Evolutionary conservation across 2,888 invertebrate species (phyloP), one percentile per base, ranked within the genome.

Genomic region (Lathronympha strigana): DNA sequence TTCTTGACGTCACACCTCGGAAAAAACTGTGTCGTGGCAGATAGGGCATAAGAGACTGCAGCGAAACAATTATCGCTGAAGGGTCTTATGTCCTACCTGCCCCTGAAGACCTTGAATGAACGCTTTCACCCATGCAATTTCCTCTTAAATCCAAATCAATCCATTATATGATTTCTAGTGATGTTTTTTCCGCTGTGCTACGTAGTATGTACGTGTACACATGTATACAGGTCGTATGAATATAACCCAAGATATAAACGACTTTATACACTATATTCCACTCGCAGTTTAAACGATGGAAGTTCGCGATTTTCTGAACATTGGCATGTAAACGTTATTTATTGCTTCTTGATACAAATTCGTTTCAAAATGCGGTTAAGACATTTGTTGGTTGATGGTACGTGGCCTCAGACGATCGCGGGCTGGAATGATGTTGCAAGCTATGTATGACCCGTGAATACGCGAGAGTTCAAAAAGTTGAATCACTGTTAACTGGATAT

Each of bases 391-490:
- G n/a, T n/a, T n/a, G n/a, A n/a, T n/a, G n/a, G n/a, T n/a, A n/a
- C n/a, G n/a, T n/a, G n/a, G n/a, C n/a, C n/a, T n/a, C n/a, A n/a
- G n/a, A n/a, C n/a, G n/a, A n/a, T n/a, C n/a, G n/a, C n/a, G n/a
- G n/a, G n/a, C n/a, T n/a, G n/a, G n/a, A n/a, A n/a, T n/a, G n/a
- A n/a, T n/a, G n/a, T n/a, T n/a, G n/a, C n/a, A n/a, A n/a, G n/a
- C n/a, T n/a, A n/a, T n/a, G n/a, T n/a, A n/a, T n/a, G 55, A 50
- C 33, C 57, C 57, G 57, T 17, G 43, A 15, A 15, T 25, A 40
- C 13, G 23, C 21, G 17, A n/a, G 45, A 47, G 23, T 47, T 2
- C 11, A 47, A 47, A 40, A 23, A 47, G 2, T 21, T 47, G 23
- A 17, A 47, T 13, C 13, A 11, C 13, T 11, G 23, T n/a, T 23